A percentile compares a stretch with the other conserved stretches of the same genome.
These are phyloP conservation scores for Porites rus DNA, from an alignment of 92 coral and sea anemone species.

Conservation along the genomic window DNA sequence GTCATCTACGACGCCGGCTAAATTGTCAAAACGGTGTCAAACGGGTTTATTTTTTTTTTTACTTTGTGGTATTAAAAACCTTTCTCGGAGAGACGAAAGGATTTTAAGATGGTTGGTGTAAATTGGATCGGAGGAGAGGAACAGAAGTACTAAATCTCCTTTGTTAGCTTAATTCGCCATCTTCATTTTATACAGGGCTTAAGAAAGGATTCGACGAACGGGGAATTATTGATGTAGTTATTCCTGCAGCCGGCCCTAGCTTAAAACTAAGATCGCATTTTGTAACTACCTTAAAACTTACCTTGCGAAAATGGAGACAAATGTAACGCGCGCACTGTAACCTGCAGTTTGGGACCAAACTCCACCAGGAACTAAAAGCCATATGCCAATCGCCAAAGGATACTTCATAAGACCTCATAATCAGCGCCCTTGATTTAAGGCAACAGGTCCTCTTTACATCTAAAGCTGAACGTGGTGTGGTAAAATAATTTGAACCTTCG, in stretches of 20 bases:
- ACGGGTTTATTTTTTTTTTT: too few species aligned
- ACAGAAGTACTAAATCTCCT: too few species aligned
- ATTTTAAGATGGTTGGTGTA: too few species aligned
- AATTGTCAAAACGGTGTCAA: too few species aligned
- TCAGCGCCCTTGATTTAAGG: conserved; percentile 54
- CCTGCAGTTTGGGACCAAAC: conserved; percentile 70
- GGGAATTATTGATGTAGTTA: conserved; percentile 22
- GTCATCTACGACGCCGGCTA: too few species aligned
- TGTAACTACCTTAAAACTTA: conserved; percentile 28
- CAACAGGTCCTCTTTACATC: neutral
- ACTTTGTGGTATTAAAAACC: too few species aligned
- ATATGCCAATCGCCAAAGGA: conserved; percentile 59
- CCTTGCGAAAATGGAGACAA: conserved; percentile 51
- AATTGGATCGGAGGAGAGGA: too few species aligned
- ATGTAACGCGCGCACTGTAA: conserved; percentile 57
- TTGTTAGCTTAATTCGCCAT: too few species aligned
- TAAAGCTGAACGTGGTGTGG: neutral
- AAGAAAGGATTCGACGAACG: too few species aligned
- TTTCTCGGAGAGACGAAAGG: too few species aligned
- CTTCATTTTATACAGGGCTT: too few species aligned
- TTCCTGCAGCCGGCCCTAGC: conserved; percentile 57
- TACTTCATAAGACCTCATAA: conserved; percentile 54
- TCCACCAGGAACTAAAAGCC: conserved; percentile 59
- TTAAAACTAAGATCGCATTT: conserved; percentile 57
- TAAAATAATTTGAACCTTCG: conserved; percentile 5